A percentile compares a stretch with the other conserved stretches of the same genome.
These are phyloP conservation scores for Rostratula benghalensis DNA, from an alignment of 2,113 vertebrate species.

Conservation along the genomic window DNA sequence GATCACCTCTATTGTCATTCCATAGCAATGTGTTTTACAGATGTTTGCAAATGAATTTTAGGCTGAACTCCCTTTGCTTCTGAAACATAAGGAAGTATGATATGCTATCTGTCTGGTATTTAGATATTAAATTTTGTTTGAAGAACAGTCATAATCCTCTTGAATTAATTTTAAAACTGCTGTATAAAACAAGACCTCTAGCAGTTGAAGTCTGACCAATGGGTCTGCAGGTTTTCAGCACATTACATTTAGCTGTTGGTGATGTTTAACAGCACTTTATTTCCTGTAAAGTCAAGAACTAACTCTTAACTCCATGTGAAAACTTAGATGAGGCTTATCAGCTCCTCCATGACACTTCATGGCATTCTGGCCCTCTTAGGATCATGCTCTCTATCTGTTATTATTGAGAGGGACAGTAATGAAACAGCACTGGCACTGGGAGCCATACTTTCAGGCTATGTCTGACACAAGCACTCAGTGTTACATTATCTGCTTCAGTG, in stretches of 20 bases:
- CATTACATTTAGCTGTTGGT: background rate
- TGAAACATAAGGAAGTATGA: conserved; percentile 35
- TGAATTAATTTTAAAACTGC: background rate
- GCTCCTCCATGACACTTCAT: background rate
- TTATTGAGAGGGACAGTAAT: background rate
- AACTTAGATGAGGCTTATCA: background rate
- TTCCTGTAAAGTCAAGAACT: background rate
- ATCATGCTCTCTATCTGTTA: background rate
- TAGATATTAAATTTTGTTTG: conserved; percentile 50
- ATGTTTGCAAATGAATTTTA: conserved; percentile 60
- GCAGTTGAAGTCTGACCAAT: background rate
- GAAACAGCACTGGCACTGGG: background rate
- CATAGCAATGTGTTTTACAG: conserved; percentile 73
- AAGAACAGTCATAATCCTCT: background rate
- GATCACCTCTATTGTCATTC: conserved; percentile 57
- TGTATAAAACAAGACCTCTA: background rate
- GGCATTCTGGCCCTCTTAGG: background rate
- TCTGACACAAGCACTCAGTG: background rate
- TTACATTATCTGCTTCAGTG: conserved; percentile 23
- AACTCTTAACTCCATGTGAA: background rate
- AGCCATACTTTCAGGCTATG: background rate
- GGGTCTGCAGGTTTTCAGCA: background rate
- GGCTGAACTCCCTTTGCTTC: conserved; percentile 24
- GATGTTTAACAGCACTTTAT: background rate
- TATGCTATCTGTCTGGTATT: conserved; percentile 52